Evolutionary conservation across 2,888 invertebrate species (phyloP), one percentile per base, ranked within the genome.

Genomic region (Calliscelio sp.): DNA sequence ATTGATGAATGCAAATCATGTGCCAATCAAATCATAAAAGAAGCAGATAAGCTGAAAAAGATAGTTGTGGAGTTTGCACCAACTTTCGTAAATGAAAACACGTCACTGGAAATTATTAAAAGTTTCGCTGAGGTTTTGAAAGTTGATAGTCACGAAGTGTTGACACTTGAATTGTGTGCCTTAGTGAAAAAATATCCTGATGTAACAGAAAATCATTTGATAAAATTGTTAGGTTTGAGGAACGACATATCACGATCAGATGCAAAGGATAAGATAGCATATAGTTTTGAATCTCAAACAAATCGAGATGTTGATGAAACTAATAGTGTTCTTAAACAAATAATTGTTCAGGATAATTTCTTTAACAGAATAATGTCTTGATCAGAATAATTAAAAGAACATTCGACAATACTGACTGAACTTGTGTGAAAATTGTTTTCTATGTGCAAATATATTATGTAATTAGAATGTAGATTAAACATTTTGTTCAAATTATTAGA

Each of bases 111-210:
- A 92, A 95, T 97, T 14, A 96, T 98, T 84, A 95, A 96, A 78
- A 96, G 96, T 88, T 94, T 99, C 53, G 97, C 98, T 0, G 98
- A 99, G 93, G 96, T 99, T 71, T 93, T 99, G n/a, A 96, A 97
- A 74, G 97, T 98, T 89, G 96, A 96, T 89, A 99, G 99, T 93
- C 95, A 97, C 51, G 98, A 99, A 93, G 97, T 99, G 95, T 93
- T 99, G 81, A 97, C 98, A 0, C 94, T 99, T 79, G 99, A 99
- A 94, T 94, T 99, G 85, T 97, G 97, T 93, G 95, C 97, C 46
- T 94, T 98, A 68, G 95, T 97, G 81, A 97, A 97, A 87, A 97
- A 96, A 92, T 98, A 97, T 94, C 98, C 98, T 0, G 98, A 98
- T 91, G 95, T 98, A 88, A 95, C 96, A 11, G 97, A 97, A 90